Evolutionary conservation across 2,888 invertebrate species (phyloP).

Genomic region (Cheiracanthium punctorium): DNA sequence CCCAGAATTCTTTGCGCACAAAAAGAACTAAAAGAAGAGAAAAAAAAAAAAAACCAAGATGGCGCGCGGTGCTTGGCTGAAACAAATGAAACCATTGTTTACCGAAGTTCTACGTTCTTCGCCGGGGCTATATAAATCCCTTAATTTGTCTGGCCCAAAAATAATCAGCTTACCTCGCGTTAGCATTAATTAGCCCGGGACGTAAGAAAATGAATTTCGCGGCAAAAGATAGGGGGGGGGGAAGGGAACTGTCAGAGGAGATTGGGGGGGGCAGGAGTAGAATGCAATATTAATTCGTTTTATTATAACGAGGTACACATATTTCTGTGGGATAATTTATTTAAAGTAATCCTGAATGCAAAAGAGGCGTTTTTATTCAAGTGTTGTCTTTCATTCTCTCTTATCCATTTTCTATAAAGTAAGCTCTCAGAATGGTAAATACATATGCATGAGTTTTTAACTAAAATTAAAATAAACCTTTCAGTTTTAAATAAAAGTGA

Average conservation of each 20-base stretch:
- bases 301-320: slow-evolving; percentile 8
- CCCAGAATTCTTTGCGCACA: slow-evolving; percentile 24
- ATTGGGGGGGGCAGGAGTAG: not conserved
- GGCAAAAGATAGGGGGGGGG: too few relatives aligned
- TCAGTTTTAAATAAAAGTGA: too few relatives aligned
- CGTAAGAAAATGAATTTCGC: slow-evolving; percentile 4
- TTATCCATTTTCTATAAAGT: too few relatives aligned
- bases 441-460: too few relatives aligned
- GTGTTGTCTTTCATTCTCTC: too few relatives aligned
- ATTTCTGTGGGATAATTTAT: not conserved
- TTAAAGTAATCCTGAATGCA: too few relatives aligned
- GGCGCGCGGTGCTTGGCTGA: slow-evolving; percentile 14
- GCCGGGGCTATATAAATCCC: slow-evolving; percentile 22
- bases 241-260: too few relatives aligned
- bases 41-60: slow-evolving; percentile 8
- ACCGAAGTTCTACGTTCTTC: slow-evolving; percentile 19
- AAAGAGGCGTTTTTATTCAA: too few relatives aligned
- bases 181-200: slow-evolving; percentile 12
- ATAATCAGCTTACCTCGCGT: slow-evolving; percentile 23
- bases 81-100: slow-evolving; percentile 36
- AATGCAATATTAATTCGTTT: slow-evolving; percentile 15
- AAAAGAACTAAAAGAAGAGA: slow-evolving; percentile 2
- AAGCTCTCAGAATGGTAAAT: too few relatives aligned
- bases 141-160: slow-evolving; percentile 31
- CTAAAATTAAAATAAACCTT: too few relatives aligned